These are phyloP conservation scores for Probaryconus sp. DNA, from an alignment of 1,140 invertebrate genomes.

Conservation along the genomic window DNA sequence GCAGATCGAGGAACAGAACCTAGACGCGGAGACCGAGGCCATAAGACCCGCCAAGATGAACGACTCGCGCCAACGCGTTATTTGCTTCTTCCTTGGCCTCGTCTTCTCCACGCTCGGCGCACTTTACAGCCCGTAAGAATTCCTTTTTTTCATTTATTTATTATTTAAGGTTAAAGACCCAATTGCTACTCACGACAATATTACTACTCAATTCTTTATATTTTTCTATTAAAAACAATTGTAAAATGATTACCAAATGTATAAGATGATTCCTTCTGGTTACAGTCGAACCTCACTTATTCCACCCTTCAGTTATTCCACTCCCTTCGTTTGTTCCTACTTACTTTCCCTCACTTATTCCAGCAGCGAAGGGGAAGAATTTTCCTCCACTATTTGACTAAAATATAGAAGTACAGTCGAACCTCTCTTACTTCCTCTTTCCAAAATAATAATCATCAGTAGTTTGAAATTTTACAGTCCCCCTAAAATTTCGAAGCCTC, in stretches of 20 bases:
- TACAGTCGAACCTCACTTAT: too few species aligned
- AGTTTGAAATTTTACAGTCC: slow-evolving; percentile 79
- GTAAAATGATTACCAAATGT: too few species aligned
- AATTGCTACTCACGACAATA: too few species aligned
- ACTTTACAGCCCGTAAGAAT: slow-evolving; percentile 78
- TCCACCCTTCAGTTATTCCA: too few species aligned
- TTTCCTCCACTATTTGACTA: background rate
- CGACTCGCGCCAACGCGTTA: slow-evolving; percentile 67
- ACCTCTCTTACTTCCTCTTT: background rate
- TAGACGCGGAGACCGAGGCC: background rate
- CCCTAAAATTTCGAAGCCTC: slow-evolving; percentile 83
- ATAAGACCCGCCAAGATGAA: slow-evolving; percentile 35
- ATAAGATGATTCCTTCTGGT: too few species aligned
- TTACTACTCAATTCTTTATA: slow-evolving; percentile 1
- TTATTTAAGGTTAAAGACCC: too few species aligned
- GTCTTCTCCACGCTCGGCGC: slow-evolving; percentile 76
- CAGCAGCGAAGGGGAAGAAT: too few species aligned
- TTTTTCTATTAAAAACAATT: too few species aligned
- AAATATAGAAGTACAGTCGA: too few species aligned
- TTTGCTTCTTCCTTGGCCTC: slow-evolving; percentile 74
- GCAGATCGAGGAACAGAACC: background rate
- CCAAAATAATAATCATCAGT: slow-evolving; percentile 9
- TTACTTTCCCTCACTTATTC: too few species aligned
- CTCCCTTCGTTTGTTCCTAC: too few species aligned
- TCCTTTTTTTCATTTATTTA: slow-evolving; percentile 13